Evolutionary conservation across 2,113 vertebrate species (phyloP).

Genomic region (Gnathonemus longibarbis): DNA sequence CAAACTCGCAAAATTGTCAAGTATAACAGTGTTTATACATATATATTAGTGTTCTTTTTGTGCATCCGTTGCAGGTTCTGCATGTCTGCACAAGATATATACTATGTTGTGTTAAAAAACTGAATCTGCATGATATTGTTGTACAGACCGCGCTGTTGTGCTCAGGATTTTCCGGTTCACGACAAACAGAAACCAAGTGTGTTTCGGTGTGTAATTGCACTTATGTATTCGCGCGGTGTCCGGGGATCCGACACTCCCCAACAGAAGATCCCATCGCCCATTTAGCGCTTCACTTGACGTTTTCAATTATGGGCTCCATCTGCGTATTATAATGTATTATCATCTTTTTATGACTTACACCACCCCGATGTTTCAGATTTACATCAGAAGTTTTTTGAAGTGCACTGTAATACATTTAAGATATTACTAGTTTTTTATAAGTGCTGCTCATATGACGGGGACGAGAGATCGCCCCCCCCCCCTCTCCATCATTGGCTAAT

Average conservation of each 20-base stretch:
- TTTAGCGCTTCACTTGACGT: not conserved
- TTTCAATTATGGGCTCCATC: not conserved
- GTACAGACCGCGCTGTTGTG: not conserved
- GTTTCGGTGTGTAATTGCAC: not conserved
- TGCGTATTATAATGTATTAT: not conserved
- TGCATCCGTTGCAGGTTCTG: not conserved
- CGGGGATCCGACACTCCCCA: not conserved
- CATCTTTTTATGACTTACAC: not conserved
- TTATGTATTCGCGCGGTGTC: not conserved
- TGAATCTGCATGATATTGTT: not conserved
- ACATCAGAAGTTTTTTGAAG: not conserved
- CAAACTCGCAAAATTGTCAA: not conserved
- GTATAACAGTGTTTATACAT: not conserved
- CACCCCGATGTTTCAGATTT: not conserved
- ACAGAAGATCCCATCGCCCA: not conserved
- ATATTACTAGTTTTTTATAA: not conserved
- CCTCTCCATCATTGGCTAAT: not conserved
- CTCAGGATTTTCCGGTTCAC: not conserved
- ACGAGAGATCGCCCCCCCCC: no score
- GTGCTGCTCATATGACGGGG: not conserved
- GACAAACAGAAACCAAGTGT: not conserved
- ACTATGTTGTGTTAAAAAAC: not conserved
- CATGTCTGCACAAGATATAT: not conserved
- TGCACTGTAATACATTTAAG: not conserved
- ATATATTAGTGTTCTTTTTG: constrained; percentile 4